Evolutionary conservation across 2,797 vertebrate species (phyloP).

Genomic region (Thamnophis elegans): DNA sequence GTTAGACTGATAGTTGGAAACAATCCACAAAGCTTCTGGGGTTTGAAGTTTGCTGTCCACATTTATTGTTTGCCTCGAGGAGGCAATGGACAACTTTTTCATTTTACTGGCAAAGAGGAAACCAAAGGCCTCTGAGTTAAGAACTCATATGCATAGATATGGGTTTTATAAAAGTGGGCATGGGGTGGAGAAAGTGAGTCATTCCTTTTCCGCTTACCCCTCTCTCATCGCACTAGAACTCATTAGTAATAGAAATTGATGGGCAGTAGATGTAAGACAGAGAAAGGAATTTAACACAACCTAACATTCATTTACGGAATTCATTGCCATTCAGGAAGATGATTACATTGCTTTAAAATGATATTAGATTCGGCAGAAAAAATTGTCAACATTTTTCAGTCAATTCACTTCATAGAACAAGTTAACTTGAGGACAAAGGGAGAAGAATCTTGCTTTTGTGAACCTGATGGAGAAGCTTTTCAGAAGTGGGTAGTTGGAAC

Average conservation of each 20-base stretch:
- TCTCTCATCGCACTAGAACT: background rate
- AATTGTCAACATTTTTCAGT: background rate
- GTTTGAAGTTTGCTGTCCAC: slow-evolving; percentile 7
- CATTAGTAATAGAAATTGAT: background rate
- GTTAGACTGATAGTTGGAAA: slow-evolving; percentile 1
- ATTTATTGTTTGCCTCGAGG: slow-evolving; percentile 28
- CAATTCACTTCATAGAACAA: background rate
- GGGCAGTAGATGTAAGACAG: background rate
- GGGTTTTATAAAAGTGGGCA: slow-evolving; percentile 1
- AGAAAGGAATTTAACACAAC: background rate
- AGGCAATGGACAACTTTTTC: background rate
- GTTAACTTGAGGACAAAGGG: background rate
- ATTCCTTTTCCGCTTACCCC: background rate
- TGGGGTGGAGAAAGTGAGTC: background rate
- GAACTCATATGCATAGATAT: background rate
- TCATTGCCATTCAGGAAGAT: background rate
- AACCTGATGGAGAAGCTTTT: background rate
- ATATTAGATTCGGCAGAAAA: background rate
- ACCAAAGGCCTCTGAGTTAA: background rate
- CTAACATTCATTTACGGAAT: background rate
- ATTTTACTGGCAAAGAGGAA: background rate
- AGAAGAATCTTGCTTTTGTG: background rate
- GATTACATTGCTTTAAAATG: background rate
- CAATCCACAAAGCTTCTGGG: background rate
- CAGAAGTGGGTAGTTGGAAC: background rate